Conservation (phyloP, 2,888 invertebrate genomes). For the Pheosia gnoma region DNA sequence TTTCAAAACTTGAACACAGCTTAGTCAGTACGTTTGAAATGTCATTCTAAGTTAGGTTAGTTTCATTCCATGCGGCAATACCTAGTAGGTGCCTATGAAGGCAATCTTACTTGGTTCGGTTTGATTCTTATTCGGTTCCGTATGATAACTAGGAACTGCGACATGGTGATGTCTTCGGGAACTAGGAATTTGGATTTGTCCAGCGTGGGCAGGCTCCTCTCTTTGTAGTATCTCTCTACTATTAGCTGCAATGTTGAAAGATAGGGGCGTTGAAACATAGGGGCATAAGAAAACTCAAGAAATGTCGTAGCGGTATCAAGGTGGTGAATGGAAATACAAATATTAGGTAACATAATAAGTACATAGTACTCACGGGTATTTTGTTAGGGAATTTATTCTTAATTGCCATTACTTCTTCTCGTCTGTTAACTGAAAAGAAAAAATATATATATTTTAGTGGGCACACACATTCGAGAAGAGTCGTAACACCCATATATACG, state of each 20-base stretch:
- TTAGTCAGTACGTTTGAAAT: too few relatives aligned
- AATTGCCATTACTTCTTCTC: slow-evolving; percentile 91
- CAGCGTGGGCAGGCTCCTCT: slow-evolving; percentile 89
- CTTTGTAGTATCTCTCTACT: slow-evolving; percentile 92
- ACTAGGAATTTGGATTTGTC: slow-evolving; percentile 95
- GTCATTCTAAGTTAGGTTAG: too few relatives aligned
- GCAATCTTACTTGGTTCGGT: slow-evolving; percentile 85
- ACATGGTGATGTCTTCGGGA: slow-evolving; percentile 95
- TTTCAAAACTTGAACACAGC: too few relatives aligned
- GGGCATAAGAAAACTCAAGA: too few relatives aligned
- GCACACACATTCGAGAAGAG: not conserved
- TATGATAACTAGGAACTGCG: slow-evolving; percentile 93
- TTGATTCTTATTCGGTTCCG: slow-evolving; percentile 78
- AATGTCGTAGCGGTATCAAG: too few relatives aligned
- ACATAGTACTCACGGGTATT: slow-evolving; percentile 88
- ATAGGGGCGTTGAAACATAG: too few relatives aligned
- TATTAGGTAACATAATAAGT: too few relatives aligned
- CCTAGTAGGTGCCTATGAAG: too few relatives aligned
- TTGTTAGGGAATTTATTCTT: slow-evolving; percentile 91
- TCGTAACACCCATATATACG: too few relatives aligned
- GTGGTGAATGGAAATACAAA: too few relatives aligned
- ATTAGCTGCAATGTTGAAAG: slow-evolving; percentile 85
- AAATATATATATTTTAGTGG: not conserved
- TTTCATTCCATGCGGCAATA: too few relatives aligned
- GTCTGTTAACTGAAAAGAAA: slow-evolving; percentile 84